Conservation (phyloP, 1,140 invertebrate genomes). For the Whitmania pigra region DNA sequence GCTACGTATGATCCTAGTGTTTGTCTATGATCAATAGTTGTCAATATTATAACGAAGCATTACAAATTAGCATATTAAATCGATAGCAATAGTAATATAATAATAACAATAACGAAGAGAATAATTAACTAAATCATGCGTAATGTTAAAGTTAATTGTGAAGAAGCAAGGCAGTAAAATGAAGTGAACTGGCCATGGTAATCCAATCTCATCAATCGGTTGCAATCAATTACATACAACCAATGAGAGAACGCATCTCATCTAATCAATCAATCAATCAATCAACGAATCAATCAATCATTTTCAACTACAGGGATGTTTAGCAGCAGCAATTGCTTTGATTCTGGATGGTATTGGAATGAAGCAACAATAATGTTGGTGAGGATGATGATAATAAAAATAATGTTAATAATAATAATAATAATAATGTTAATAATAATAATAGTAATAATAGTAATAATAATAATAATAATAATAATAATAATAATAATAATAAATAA, state of each 20-base stretch:
- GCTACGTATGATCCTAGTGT: no score
- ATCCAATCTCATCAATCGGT: background rate
- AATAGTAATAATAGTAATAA: background rate
- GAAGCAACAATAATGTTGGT: background rate
- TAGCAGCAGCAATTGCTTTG: no score
- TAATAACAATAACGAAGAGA: no score
- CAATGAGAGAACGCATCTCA: background rate
- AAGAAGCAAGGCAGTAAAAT: no score
- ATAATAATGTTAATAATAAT: constrained; percentile 9
- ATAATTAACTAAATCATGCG: no score
- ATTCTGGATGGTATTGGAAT: background rate
- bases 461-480: constrained; percentile 1
- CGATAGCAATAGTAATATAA: no score
- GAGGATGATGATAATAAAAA: background rate
- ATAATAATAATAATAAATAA: constrained; percentile 6
- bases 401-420: constrained; percentile 9
- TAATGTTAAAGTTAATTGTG: no score
- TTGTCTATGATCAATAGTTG: no score
- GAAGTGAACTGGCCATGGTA: background rate
- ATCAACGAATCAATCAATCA: constrained; percentile 3
- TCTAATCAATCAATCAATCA: constrained; percentile 4
- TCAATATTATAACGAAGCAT: no score
- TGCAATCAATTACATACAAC: background rate
- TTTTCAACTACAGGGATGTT: background rate
- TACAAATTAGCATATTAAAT: no score